Evolutionary conservation across 1,140 invertebrate species (phyloP), one percentile per base, ranked within the genome.

Genomic region (Philopotamus ludificatus): DNA sequence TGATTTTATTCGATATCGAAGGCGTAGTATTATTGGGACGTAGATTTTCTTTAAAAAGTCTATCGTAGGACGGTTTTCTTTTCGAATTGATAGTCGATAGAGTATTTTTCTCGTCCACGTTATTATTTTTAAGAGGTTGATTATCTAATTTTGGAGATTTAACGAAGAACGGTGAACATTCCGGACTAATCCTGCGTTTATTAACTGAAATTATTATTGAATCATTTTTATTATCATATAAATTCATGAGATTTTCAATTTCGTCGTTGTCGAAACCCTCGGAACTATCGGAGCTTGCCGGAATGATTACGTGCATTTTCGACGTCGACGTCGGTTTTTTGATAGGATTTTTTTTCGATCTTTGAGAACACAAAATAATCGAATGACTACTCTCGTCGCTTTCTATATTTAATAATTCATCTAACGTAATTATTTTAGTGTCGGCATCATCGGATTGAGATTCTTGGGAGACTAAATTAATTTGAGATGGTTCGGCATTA

Each of bases 211-310:
- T 45, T 15, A 4, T 18, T 15, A 15, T 3, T 45, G 9, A 1
- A 51, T 25, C 21, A 25, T 3, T 51, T 25, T 25, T 1, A 16
- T n/a, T 25, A 51, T 2, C 18, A 4, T 16, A n/a, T n/a, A n/a
- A n/a, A n/a, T n/a, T n/a, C n/a, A n/a, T n/a, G 45, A 49, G 10
- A 59, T 23, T 65, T 57, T 23, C 47, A 3, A 50, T 20, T 44
- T 66, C 34, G 26, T 55, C 39, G 9, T 34, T 22, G 18, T 23
- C 42, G 20, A 15, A 47, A 9, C 51, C 57, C 59, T 66, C 62
- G 3, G 61, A 64, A 47, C 62, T 64, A 49, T 69, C 67, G 34
- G 67, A 65, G 16, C 51, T 69, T 51, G 61, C 67, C 28, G 61
- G 49, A 23, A 69, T 63, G 2, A 64, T 59, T n/a, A 69, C 18